A percentile compares a stretch with the other conserved stretches of the same genome.
Evolutionary conservation across 2,888 invertebrate genomes (phyloP).

Genomic region (Hyalella azteca): DNA sequence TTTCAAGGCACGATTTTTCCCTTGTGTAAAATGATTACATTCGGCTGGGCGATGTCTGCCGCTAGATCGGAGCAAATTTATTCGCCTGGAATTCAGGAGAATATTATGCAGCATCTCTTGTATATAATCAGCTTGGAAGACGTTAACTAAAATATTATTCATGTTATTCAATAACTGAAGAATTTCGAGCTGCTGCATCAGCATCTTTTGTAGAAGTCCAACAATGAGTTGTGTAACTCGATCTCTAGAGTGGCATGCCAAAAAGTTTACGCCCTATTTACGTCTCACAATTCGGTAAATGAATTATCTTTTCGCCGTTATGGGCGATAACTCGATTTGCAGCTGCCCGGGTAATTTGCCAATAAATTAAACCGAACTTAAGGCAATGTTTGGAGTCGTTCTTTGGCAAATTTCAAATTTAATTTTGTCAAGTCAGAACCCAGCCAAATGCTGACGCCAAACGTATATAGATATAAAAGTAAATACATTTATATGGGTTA

Average conservation of each 20-base stretch:
- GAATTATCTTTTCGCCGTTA: neutral
- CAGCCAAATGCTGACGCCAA: no score
- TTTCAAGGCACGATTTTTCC: no score
- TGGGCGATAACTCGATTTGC: neutral
- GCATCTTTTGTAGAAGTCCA: neutral
- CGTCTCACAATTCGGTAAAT: neutral
- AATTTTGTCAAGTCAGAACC: no score
- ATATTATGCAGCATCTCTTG: conserved; percentile 10
- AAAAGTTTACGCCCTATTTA: neutral
- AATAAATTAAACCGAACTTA: no score
- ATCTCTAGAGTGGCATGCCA: neutral
- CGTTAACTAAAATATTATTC: conserved; percentile 2
- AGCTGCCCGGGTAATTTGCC: neutral
- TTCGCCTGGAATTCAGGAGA: neutral
- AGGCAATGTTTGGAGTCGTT: no score
- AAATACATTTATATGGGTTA: no score
- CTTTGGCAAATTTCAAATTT: no score
- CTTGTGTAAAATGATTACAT: no score
- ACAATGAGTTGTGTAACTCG: neutral
- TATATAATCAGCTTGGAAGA: neutral
- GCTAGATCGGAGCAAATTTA: neutral
- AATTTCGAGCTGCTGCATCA: neutral
- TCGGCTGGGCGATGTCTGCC: neutral
- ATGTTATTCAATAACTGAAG: conserved; percentile 16
- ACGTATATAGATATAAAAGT: no score